Base-by-base conservation (phyloP, 2,888 invertebrate genomes). In the Chelonus formosanus region DNA sequence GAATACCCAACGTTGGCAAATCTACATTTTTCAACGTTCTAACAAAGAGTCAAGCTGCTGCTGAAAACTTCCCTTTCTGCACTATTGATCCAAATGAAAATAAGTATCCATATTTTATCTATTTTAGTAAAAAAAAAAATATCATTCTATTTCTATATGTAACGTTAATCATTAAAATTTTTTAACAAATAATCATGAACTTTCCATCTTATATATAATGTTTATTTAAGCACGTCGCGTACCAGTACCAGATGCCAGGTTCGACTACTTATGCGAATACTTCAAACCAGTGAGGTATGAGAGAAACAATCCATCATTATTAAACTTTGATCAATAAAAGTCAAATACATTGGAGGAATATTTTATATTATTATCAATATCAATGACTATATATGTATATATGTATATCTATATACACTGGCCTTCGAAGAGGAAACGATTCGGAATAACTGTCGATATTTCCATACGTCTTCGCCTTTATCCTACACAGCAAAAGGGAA, bases 31-130 rank as follows among this genome's bases (percentile, higher is more conserved):
- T 99, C 89, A 99, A 99, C 86, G 97, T 98, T 34, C 86, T 99
- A 71, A 99, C 99, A 40, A 97, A 98, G 85, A 97, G 97, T 84
- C 92, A 94, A 80, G 98, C 96, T 4, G 92, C 97, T 63, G 99
- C 99, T 60, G 99, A 98, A 84, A 99, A 99, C 85, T 99, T 98
- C 84, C 98, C 99, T 0, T 99, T 99, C 89, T 99, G 99, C 88
- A 99, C 99, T 85, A 99, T 99, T 84, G 98, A 99, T 86, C 99
- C 99, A 56, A 98, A 98, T 94, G 98, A 99, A 90, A 98, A 96
- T 97, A 95, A 96, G 96, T 96, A 92, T 61, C 35, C 43, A 53
- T 48, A 20, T 8, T 48, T 48, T 48, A 0, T 36, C 40, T 20
- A 20, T 20, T 20, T 20, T 1, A 20, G 1, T 20, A 20, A 1